phyloP scores from a whole-genome alignment of 1,140 invertebrate genomes.

The Lethrus apterus region DNA sequence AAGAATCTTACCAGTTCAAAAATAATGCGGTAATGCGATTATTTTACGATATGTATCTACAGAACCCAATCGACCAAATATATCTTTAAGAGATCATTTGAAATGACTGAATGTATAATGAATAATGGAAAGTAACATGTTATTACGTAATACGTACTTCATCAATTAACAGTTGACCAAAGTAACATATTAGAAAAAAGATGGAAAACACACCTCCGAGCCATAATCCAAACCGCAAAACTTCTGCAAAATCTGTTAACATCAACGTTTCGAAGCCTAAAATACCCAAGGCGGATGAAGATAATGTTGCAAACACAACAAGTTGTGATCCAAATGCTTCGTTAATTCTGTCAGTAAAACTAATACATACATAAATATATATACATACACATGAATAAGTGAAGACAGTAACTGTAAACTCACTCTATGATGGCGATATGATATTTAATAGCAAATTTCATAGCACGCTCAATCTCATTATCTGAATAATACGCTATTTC shows the following conservation, averaged over 20 bases:
- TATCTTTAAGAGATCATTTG: too few relatives aligned
- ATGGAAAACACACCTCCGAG: constrained; percentile 29
- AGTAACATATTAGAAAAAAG: constrained; percentile 27
- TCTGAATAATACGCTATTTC: constrained; percentile 4
- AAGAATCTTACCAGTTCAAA: background rate
- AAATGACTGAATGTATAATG: background rate
- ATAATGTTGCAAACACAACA: constrained; percentile 28
- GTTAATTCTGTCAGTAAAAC: constrained; percentile 25
- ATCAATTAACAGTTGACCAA: constrained; percentile 28
- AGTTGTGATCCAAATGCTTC: constrained; percentile 29
- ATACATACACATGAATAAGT: background rate
- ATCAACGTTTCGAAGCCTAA: constrained; percentile 31
- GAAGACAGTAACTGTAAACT: constrained; percentile 3
- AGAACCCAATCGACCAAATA: too few relatives aligned
- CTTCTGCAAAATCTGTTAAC: constrained; percentile 24
- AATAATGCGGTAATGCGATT: too few relatives aligned
- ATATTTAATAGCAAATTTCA: constrained; percentile 24
- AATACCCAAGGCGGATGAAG: constrained; percentile 30
- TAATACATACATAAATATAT: constrained; percentile 17
- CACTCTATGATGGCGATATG: constrained; percentile 28
- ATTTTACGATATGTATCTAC: too few relatives aligned
- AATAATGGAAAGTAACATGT: background rate
- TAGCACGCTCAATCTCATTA: constrained; percentile 9
- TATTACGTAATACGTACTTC: constrained; percentile 18
- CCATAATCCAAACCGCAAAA: constrained; percentile 27